A percentile compares a stretch with the other conserved stretches of the same genome.
These are phyloP conservation scores for Pangasius krempfi DNA, from an alignment of 2,797 vertebrate species.

Conservation along the genomic window DNA sequence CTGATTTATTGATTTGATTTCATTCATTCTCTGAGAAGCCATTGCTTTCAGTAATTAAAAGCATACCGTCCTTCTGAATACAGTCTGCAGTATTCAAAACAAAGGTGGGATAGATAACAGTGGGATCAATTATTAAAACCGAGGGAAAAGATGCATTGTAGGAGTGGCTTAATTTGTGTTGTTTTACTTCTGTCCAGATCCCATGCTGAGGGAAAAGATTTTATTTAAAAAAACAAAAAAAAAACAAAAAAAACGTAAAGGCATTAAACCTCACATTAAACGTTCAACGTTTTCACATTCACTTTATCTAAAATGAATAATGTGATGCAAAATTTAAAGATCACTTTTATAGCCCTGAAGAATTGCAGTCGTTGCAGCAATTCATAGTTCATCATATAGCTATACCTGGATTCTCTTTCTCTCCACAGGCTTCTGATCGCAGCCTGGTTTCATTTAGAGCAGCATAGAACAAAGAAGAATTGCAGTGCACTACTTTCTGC, in stretches of 20 bases:
- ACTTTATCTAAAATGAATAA: neutral
- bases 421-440: constrained; percentile 4
- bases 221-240: neutral
- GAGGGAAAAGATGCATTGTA: neutral
- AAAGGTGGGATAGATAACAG: neutral
- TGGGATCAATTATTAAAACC: neutral
- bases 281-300: neutral
- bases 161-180: neutral
- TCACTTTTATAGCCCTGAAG: neutral
- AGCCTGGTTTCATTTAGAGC: constrained; percentile 6
- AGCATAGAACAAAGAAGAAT: neutral
- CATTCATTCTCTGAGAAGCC: neutral
- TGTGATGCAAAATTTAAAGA: neutral
- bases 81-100: neutral
- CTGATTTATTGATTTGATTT: constrained; percentile 6
- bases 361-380: neutral
- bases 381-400: constrained; percentile 13
- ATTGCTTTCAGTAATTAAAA: neutral
- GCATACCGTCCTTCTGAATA: neutral
- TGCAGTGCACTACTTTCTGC: neutral
- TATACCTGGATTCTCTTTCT: neutral
- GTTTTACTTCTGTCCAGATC: neutral
- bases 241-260: neutral
- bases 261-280: neutral
- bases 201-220: neutral